These are phyloP conservation scores for Tautogolabrus adspersus DNA, from an alignment of 2,113 vertebrate species.

Conservation along the genomic window DNA sequence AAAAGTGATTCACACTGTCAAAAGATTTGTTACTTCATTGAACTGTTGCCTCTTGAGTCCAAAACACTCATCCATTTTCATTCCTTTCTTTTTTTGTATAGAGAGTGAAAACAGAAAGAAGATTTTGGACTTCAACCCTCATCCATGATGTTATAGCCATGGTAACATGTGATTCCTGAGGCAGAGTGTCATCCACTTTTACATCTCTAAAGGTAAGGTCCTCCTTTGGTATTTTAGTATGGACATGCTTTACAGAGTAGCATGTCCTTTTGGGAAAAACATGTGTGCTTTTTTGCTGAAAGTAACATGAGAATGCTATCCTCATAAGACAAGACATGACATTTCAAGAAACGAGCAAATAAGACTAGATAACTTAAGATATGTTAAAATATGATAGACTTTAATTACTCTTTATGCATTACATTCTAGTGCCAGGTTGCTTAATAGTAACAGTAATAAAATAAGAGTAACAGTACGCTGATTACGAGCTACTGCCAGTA, in stretches of 20 bases:
- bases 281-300: too few species aligned
- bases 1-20: not conserved
- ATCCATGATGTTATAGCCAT: slow-evolving; percentile 50
- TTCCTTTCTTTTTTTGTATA: not conserved
- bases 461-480: not conserved
- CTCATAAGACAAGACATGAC: too few species aligned
- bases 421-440: not conserved
- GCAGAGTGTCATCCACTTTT: slow-evolving; percentile 23
- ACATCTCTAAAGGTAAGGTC: slow-evolving; percentile 68
- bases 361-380: too few species aligned
- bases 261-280: too few species aligned
- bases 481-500: not conserved
- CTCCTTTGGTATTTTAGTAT: not conserved
- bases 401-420: not conserved
- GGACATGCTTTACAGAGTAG: too few species aligned
- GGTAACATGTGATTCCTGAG: slow-evolving; percentile 76
- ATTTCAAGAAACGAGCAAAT: too few species aligned
- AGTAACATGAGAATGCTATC: too few species aligned
- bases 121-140: slow-evolving; percentile 40
- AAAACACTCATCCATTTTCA: not conserved
- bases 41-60: not conserved
- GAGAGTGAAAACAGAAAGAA: slow-evolving; percentile 30
- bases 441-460: not conserved
- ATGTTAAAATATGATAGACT: too few species aligned
- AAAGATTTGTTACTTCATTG: not conserved